Conservation (phyloP, 2,888 invertebrate genomes). For the Sclerodermus sp. region DNA sequence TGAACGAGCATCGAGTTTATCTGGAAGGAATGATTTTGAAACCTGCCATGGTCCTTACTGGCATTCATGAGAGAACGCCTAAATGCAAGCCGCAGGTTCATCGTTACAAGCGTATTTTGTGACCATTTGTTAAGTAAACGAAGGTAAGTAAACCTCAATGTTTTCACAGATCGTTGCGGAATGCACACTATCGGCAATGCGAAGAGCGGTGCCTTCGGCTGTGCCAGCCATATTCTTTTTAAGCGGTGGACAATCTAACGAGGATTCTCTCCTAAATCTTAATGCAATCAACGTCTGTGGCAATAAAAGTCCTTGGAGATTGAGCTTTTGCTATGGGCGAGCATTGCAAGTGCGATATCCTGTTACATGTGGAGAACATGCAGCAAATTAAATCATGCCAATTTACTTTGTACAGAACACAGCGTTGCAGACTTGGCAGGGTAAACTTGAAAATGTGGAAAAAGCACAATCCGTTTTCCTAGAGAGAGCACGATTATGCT, state of each 20-base stretch:
- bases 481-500: slow-evolving; percentile 63
- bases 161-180: slow-evolving; percentile 72
- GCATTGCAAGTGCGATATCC: slow-evolving; percentile 80
- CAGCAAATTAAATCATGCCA: too few species aligned
- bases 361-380: too few species aligned
- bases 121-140: too few species aligned
- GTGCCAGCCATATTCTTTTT: slow-evolving; percentile 94
- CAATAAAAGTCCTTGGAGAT: slow-evolving; percentile 87
- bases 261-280: slow-evolving; percentile 90
- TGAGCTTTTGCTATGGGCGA: slow-evolving; percentile 95
- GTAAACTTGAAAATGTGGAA: slow-evolving; percentile 63
- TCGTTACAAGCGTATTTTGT: too few species aligned
- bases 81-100: slow-evolving; percentile 32
- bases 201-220: slow-evolving; percentile 89
- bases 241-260: slow-evolving; percentile 95
- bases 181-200: slow-evolving; percentile 88
- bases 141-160: not conserved
- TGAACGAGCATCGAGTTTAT: slow-evolving; percentile 93
- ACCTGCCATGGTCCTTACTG: slow-evolving; percentile 96
- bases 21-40: slow-evolving; percentile 95
- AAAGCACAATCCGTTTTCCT: slow-evolving; percentile 65
- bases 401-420: slow-evolving; percentile 65
- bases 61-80: slow-evolving; percentile 51
- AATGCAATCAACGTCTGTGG: slow-evolving; percentile 86
- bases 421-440: slow-evolving; percentile 67